phyloP scores from a whole-genome alignment of 2,113 vertebrate species.

The Scolopax mira region DNA sequence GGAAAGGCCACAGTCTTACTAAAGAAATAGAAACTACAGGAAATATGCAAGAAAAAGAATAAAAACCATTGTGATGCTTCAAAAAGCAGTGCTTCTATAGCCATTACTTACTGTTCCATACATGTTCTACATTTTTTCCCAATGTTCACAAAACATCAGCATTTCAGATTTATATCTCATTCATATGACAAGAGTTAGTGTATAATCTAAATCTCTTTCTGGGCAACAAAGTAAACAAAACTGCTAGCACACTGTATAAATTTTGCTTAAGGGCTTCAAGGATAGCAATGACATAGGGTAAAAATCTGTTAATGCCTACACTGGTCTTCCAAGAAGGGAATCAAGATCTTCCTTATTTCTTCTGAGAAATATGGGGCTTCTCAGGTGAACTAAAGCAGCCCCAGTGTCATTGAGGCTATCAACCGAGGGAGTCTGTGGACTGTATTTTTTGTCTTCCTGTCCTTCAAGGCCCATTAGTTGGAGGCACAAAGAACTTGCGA shows the following conservation, averaged over 20 bases:
- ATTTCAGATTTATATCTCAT: not conserved
- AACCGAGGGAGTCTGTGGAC: not conserved
- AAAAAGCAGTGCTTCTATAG: not conserved
- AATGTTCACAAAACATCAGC: not conserved
- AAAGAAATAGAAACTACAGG: not conserved
- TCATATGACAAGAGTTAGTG: not conserved
- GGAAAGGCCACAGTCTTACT: not conserved
- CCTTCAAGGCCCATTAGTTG: not conserved
- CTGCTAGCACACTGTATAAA: not conserved
- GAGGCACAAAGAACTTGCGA: not conserved
- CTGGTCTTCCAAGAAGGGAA: not conserved
- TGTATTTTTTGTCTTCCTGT: not conserved
- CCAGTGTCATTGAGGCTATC: not conserved
- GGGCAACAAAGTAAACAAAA: not conserved
- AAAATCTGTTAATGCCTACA: not conserved
- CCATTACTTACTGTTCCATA: not conserved
- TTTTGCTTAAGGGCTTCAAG: not conserved
- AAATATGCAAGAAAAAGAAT: not conserved
- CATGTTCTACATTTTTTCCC: not conserved
- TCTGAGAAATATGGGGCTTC: not conserved
- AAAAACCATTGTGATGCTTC: not conserved
- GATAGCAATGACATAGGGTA: not conserved
- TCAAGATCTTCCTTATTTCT: not conserved
- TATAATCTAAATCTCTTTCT: not conserved
- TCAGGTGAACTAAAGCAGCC: not conserved